Evolutionary conservation across 92 coral and sea anemone genomes (phyloP), one percentile per base, ranked within the genome.

Genomic region (Phymanthus crucifer): DNA sequence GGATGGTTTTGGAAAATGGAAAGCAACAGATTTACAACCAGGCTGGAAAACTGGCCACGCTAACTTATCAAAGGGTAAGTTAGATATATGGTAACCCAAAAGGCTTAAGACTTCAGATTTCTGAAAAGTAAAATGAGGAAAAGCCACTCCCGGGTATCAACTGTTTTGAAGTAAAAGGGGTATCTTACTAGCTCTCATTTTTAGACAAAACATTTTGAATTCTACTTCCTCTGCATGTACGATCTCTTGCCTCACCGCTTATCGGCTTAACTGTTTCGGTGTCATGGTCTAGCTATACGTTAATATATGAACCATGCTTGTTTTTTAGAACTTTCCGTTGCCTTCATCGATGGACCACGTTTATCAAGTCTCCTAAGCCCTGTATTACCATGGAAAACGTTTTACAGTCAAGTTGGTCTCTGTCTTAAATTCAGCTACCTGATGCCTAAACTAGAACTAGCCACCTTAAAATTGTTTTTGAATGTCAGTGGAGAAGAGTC

Each of bases 371-470:
- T 85, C 2, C 76, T 74, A 45, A 85, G 85, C 58, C 78, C 89
- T 32, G 19, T 75, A 35, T 75, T 85, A 69, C 81, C 78, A 80
- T 85, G 89, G 89, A 85, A 85, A 70, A 82, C 70, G 23, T 80
- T 80, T 75, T 85, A 85, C 82, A 27, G 48, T 56, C 73, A 67
- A 12, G 89, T 85, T 47, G 89, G 89, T 16, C 61, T 85, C 45
- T 86, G 90, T 58, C 74, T 86, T 17, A 80, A 58, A 2, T 86
- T 86, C 32, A 58, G 52, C 18, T 86, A 74, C 78, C 57, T 74
- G 18, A 85, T 86, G 72, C 83, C 87, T 13, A 82, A 76, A 10
- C 27, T 36, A 37, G 54, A 40, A n/a, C 26, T 65, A 21, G 32
- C 83, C 2, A 65, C 77, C 9, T 65, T 86, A 31, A 80, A 73